Evolutionary conservation across 1,140 invertebrate species (phyloP), one percentile per base, ranked within the genome.

Genomic region (Subanguina moxae): DNA sequence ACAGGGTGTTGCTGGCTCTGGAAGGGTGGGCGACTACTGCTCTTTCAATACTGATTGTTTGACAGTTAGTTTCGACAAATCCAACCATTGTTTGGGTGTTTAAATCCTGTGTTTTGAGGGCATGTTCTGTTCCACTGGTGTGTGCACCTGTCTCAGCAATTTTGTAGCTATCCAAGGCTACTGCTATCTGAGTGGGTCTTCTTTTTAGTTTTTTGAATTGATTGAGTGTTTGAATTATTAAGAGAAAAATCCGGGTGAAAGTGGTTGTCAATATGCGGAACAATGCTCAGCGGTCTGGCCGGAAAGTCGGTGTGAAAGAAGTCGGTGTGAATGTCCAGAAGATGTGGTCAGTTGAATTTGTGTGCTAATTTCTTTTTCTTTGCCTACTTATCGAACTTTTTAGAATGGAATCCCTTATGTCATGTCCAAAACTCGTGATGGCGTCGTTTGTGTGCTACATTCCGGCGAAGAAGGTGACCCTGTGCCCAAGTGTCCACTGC

Each of bases 101-200:
- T n/a, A n/a, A 73, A n/a, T 1, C 13, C 15, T 45, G n/a, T 28
- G 42, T 63, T 68, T 65, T 27, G 27, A 81, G 78, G 78, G 78
- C 21, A 80, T 80, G 78, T 80, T 82, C 68, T 80, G 78, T 62
- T 82, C 78, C 13, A 78, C 78, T 23, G 78, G 78, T 30, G 78
- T 76, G 13, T 80, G 78, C 58, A 82, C 78, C 17, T 80, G 78
- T 65, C 65, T 80, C n/a, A 66, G 61, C 27, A 80, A 80, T 62
- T 80, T 80, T 58, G 78, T 80, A 8, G 78, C 78, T 38, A 82
- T 80, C 45, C 80, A 82, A 68, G 78, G 78, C 25, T 80, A 80
- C 65, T 80, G 78, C 61, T 80, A 80, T 56, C 57, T 80, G 52
- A 80, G 76, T 76, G 32, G 71, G 62, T 73, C 46, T 25, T 15